Conservation (phyloP, 2,888 invertebrate species). For the Hipparchia semele region DNA sequence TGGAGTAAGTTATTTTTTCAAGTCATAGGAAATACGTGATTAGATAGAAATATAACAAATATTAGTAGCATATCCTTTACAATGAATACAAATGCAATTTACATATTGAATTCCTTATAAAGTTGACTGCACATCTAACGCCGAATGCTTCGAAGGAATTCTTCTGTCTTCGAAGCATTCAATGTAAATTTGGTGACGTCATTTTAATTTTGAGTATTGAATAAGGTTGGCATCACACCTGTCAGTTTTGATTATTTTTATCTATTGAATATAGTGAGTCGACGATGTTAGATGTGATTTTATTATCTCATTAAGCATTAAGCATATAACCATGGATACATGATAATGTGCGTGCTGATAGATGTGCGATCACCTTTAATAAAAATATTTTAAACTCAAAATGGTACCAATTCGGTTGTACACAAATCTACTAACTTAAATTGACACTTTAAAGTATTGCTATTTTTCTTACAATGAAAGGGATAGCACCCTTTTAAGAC, state of each 20-base stretch:
- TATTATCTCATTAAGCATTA: neutral
- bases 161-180: neutral
- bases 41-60: constrained; percentile 38
- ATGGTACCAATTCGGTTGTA: no score
- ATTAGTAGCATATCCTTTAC: constrained; percentile 28
- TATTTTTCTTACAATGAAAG: no score
- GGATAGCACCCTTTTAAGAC: no score
- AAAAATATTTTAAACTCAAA: neutral
- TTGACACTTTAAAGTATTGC: no score
- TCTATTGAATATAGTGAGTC: no score
- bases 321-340: neutral
- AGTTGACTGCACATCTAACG: neutral
- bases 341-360: neutral
- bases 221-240: no score
- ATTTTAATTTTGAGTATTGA: no score
- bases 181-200: neutral
- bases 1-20: constrained; percentile 43
- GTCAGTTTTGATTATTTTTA: no score
- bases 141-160: neutral
- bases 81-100: neutral
- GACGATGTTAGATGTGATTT: no score
- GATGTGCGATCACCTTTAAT: neutral
- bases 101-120: neutral
- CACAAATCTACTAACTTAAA: no score
- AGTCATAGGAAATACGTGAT: constrained; percentile 35